Percentiles rank a stretch among this genome's conserved stretches.
phyloP scores from a whole-genome alignment of 2,888 invertebrate species.

The Cosmia pyralina region DNA sequence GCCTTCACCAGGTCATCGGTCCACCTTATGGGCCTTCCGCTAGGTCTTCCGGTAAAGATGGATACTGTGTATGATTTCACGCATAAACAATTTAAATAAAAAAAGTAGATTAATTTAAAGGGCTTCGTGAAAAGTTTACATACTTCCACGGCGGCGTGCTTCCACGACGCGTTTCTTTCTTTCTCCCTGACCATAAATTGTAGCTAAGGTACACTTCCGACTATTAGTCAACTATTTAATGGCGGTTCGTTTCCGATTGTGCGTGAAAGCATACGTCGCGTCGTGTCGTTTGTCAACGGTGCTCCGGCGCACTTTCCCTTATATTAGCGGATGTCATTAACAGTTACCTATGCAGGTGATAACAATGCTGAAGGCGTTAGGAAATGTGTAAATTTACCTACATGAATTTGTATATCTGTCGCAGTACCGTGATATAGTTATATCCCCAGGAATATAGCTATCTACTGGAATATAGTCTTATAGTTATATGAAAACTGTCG shows the following conservation, averaged over 20 bases:
- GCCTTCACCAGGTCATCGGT: too few relatives aligned
- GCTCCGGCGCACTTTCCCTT: conserved; percentile 48
- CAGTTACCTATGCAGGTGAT: conserved; percentile 43
- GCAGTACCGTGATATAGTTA: too few relatives aligned
- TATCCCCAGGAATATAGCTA: too few relatives aligned
- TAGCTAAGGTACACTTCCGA: conserved; percentile 19
- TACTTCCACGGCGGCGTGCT: not conserved
- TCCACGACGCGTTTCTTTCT: not conserved
- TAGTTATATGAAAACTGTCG: too few relatives aligned
- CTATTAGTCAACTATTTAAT: conserved; percentile 36
- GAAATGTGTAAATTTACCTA: not conserved
- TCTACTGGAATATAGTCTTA: too few relatives aligned
- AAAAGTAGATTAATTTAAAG: not conserved
- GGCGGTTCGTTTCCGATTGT: conserved; percentile 44
- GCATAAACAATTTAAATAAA: not conserved
- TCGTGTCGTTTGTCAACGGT: conserved; percentile 13
- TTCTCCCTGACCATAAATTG: not conserved
- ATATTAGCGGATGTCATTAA: conserved; percentile 47
- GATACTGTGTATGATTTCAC: not conserved
- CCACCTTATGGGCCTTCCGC: too few relatives aligned
- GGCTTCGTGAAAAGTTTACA: not conserved
- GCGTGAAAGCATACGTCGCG: conserved; percentile 44
- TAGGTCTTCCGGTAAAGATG: too few relatives aligned
- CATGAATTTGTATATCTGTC: not conserved
- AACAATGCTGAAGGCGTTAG: conserved; percentile 21